These are phyloP conservation scores for Erythrocercus mccallii DNA, from an alignment of 2,113 vertebrate species.

Conservation along the genomic window DNA sequence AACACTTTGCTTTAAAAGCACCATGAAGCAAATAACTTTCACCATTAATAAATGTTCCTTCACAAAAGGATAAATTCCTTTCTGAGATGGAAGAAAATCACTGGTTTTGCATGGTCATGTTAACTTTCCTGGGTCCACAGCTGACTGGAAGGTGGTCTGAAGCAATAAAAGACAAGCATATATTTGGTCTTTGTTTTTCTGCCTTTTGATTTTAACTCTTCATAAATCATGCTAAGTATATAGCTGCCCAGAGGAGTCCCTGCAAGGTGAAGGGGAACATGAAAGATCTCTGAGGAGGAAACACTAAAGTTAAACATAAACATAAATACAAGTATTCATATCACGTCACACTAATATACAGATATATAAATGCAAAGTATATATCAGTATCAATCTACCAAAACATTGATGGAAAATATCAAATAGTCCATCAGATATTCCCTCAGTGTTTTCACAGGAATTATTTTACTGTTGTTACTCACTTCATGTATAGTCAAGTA, in stretches of 20 bases:
- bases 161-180: neutral
- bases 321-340: neutral
- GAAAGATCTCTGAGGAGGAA: neutral
- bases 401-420: neutral
- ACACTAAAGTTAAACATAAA: neutral
- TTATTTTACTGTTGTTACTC: neutral
- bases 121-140: neutral
- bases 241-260: neutral
- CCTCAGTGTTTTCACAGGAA: neutral
- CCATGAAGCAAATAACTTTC: neutral
- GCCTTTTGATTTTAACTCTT: neutral
- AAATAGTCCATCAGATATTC: neutral
- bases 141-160: neutral
- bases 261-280: neutral
- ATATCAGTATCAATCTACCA: neutral
- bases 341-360: neutral
- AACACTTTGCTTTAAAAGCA: neutral
- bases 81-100: neutral
- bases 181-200: neutral
- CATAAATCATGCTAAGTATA: neutral
- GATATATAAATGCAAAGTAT: neutral
- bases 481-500: neutral
- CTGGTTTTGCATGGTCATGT: neutral
- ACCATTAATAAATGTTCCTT: neutral
- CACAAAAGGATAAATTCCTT: neutral